These are phyloP conservation scores for Zygogramma bicolorata DNA, from an alignment of 2,888 invertebrate species.

Conservation along the genomic window DNA sequence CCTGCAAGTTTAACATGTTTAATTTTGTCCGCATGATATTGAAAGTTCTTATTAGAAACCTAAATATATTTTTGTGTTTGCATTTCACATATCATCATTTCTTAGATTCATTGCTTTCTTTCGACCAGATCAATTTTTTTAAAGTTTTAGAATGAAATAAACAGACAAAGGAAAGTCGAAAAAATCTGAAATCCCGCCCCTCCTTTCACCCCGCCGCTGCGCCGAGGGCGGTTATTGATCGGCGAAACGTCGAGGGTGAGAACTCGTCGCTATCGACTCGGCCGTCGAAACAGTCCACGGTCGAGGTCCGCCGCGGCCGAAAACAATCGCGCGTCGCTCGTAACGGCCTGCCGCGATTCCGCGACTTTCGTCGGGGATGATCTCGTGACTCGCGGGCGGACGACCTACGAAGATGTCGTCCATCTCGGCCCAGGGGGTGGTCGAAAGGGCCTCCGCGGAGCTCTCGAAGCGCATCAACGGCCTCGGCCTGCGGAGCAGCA, in stretches of 20 bases:
- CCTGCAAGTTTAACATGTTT: no score
- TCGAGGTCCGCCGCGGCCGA: not conserved
- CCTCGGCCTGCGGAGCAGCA: slow-evolving; percentile 67
- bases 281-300: slow-evolving; percentile 31
- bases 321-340: no score
- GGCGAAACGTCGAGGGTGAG: slow-evolving; percentile 32
- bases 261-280: slow-evolving; percentile 35
- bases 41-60: no score
- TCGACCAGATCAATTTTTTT: no score
- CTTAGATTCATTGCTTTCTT: no score
- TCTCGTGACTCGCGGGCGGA: slow-evolving; percentile 27
- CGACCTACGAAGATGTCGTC: slow-evolving; percentile 79
- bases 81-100: no score
- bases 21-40: no score
- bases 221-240: slow-evolving; percentile 44
- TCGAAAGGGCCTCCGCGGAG: slow-evolving; percentile 92
- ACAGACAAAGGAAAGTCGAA: no score
- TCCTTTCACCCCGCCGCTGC: slow-evolving; percentile 27
- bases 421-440: slow-evolving; percentile 90
- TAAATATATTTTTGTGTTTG: no score
- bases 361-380: slow-evolving; percentile 7
- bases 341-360: not conserved
- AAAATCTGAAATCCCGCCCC: not conserved
- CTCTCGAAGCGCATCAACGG: slow-evolving; percentile 90
- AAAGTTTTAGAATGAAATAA: no score